phyloP scores from a whole-genome alignment of 2,113 vertebrate species.

The Apaloderma vittatum region DNA sequence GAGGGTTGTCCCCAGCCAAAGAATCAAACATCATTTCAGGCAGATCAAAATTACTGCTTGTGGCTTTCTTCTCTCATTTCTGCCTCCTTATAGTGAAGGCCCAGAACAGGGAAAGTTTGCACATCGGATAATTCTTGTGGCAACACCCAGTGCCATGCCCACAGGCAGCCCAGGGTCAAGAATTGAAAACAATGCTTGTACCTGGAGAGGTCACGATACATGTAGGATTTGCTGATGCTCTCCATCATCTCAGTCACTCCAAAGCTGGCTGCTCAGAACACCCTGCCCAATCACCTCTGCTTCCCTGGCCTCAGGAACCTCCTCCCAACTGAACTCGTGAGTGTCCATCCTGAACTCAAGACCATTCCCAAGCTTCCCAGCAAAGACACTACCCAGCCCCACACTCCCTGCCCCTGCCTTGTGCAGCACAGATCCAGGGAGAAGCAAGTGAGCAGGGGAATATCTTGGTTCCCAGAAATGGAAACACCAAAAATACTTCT shows the following conservation, averaged over 20 bases:
- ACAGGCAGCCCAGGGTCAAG: too few species aligned
- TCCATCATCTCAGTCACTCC: neutral
- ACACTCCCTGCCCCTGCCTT: neutral
- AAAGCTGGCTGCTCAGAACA: neutral
- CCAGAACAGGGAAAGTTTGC: neutral
- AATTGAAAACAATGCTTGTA: fast-evolving
- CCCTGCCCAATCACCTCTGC: neutral
- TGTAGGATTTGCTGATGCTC: fast-evolving
- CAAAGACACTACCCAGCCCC: neutral
- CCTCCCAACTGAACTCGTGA: neutral
- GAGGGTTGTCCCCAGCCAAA: neutral
- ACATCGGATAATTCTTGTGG: neutral
- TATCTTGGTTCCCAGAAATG: neutral
- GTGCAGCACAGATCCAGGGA: fast-evolving
- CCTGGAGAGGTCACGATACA: neutral
- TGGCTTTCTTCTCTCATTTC: neutral
- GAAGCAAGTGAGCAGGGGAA: neutral
- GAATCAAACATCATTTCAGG: neutral
- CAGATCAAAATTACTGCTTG: too few species aligned
- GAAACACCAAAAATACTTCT: neutral
- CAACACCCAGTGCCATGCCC: neutral
- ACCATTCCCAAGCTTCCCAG: neutral
- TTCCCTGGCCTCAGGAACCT: neutral
- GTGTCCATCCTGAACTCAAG: neutral
- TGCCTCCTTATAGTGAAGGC: neutral